Percentiles rank a stretch among this genome's conserved stretches.
phyloP scores from a whole-genome alignment of 92 coral and sea anemone genomes.

The Parazoanthus darwini region DNA sequence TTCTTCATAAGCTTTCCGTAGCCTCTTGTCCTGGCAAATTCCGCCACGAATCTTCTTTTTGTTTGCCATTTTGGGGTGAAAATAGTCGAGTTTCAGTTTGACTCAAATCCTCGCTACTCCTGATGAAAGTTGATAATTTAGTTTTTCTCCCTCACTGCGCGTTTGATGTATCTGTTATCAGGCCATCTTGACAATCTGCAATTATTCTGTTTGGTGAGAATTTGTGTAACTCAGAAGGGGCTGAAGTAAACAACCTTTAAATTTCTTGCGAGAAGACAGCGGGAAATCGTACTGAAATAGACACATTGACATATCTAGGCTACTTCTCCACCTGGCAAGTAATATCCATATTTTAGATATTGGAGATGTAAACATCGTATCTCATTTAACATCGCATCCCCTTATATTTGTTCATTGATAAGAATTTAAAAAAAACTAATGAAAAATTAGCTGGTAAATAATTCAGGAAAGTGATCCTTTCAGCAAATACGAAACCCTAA shows the following conservation, averaged over 20 bases:
- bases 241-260: background rate
- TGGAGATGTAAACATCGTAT: background rate
- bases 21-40: constrained; percentile 6
- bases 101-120: background rate
- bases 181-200: background rate
- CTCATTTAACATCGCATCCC: background rate
- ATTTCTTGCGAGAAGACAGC: constrained; percentile 2
- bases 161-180: background rate
- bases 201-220: background rate
- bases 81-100: background rate
- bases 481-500: too few species aligned
- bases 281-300: background rate
- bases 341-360: too few species aligned
- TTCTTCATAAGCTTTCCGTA: constrained; percentile 19
- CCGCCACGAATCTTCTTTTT: background rate
- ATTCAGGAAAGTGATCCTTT: background rate
- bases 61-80: constrained; percentile 16
- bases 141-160: background rate
- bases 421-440: background rate
- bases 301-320: background rate
- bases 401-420: too few species aligned
- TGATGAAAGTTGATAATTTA: background rate
- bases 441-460: background rate
- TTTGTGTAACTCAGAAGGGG: background rate
- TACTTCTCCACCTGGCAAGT: background rate